Percentiles rank a stretch among this genome's conserved stretches.
phyloP scores from a whole-genome alignment of 2,888 invertebrate genomes.

The Acanthopleura granulata region DNA sequence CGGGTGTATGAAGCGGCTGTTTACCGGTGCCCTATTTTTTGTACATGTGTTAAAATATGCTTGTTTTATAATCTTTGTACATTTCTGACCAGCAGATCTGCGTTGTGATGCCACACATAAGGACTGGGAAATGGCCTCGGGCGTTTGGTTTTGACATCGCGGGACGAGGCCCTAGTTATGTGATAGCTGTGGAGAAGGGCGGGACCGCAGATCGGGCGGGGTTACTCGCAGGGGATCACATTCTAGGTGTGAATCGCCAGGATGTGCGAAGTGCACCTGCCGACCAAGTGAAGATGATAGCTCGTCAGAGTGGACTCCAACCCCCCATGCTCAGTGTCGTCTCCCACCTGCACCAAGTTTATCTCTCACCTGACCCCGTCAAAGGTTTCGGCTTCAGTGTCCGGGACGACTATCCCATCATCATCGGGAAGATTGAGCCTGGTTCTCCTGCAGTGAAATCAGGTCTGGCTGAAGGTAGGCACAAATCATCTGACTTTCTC shows the following conservation, averaged over 20 bases:
- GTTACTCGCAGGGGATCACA: slow-evolving; percentile 63
- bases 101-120: slow-evolving; percentile 44
- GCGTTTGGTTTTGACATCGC: slow-evolving; percentile 64
- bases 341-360: slow-evolving; percentile 52
- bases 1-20: too few relatives aligned
- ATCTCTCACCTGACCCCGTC: slow-evolving; percentile 43
- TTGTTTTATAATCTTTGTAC: too few relatives aligned
- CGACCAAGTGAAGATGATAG: slow-evolving; percentile 54
- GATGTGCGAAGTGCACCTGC: slow-evolving; percentile 62
- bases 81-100: not conserved
- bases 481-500: not conserved
- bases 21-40: too few relatives aligned
- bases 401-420: slow-evolving; percentile 53
- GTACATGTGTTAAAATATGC: too few relatives aligned
- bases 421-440: slow-evolving; percentile 56
- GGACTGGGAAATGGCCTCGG: slow-evolving; percentile 58
- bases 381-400: slow-evolving; percentile 62
- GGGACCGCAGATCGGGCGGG: slow-evolving; percentile 62
- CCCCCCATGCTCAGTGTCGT: slow-evolving; percentile 65
- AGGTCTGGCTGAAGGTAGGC: slow-evolving; percentile 60
- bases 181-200: slow-evolving; percentile 58
- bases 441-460: slow-evolving; percentile 59
- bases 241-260: slow-evolving; percentile 64
- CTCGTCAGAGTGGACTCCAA: slow-evolving; percentile 45
- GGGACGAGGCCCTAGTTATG: slow-evolving; percentile 66